phyloP scores from a whole-genome alignment of 2,113 vertebrate species.

The Neotragus pygmaeus region DNA sequence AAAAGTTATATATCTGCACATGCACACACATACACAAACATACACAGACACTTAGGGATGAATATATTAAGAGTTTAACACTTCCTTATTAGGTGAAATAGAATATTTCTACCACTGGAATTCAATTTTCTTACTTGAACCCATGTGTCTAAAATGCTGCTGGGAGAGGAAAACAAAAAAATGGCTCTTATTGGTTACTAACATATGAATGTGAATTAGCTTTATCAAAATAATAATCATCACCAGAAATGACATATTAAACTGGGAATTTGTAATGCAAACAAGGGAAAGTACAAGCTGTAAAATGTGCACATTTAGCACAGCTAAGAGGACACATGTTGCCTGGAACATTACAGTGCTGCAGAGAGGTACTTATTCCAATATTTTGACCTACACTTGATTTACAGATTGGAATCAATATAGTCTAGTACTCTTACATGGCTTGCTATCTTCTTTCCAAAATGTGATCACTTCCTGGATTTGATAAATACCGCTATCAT shows the following conservation, averaged over 20 bases:
- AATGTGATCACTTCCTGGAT: neutral
- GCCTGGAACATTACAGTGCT: neutral
- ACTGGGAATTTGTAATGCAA: neutral
- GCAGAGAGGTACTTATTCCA: neutral
- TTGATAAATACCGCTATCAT: neutral
- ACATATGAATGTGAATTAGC: neutral
- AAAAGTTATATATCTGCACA: neutral
- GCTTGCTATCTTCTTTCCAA: neutral
- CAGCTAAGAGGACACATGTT: neutral
- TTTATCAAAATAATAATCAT: constrained; percentile 8
- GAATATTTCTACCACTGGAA: neutral
- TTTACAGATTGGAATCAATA: neutral
- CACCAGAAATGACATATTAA: neutral
- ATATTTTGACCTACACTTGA: neutral
- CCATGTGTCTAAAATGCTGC: neutral
- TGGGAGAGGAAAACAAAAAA: neutral
- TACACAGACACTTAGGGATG: neutral
- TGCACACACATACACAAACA: neutral
- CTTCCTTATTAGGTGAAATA: neutral
- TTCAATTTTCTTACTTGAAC: neutral
- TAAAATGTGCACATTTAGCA: neutral
- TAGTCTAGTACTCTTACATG: neutral
- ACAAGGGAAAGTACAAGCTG: neutral
- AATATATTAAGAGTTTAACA: neutral
- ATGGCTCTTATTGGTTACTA: neutral